Evolutionary conservation across 2,113 vertebrate genomes (phyloP).

Genomic region (Carollia perspicillata): DNA sequence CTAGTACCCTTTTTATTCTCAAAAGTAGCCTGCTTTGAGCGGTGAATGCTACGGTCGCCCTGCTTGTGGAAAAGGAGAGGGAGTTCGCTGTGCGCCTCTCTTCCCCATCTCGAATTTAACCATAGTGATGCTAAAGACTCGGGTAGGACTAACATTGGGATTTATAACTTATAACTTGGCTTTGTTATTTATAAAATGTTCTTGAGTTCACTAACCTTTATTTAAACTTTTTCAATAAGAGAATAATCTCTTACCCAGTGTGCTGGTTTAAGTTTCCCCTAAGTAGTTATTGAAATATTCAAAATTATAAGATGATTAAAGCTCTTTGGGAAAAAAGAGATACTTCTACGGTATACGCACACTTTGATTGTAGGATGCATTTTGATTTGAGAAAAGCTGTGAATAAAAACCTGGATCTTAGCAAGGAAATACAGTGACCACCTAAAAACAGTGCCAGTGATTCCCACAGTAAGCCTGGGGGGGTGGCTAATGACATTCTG

Average conservation of each 20-base stretch:
- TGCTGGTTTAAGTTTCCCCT: background rate
- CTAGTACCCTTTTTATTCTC: background rate
- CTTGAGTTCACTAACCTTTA: background rate
- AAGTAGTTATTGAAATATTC: conserved; percentile 23
- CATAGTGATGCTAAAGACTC: background rate
- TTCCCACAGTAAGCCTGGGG: background rate
- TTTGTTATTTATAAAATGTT: conserved; percentile 40
- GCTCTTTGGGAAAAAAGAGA: background rate
- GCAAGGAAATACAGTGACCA: background rate
- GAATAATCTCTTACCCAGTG: background rate
- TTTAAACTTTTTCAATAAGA: conserved; percentile 34
- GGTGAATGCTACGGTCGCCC: background rate
- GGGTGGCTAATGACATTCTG: background rate
- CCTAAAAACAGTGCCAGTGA: background rate
- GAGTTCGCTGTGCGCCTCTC: background rate
- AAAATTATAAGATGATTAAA: background rate
- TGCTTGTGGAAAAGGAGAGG: background rate
- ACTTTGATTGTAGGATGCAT: background rate
- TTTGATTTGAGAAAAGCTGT: background rate
- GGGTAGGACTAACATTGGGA: background rate
- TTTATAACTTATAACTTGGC: background rate
- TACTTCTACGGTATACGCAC: background rate
- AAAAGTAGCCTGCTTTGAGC: background rate
- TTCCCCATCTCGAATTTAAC: background rate
- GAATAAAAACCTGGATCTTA: background rate